Evolutionary conservation across 2,113 vertebrate genomes (phyloP).

Genomic region (Zosterops hypoxanthus): DNA sequence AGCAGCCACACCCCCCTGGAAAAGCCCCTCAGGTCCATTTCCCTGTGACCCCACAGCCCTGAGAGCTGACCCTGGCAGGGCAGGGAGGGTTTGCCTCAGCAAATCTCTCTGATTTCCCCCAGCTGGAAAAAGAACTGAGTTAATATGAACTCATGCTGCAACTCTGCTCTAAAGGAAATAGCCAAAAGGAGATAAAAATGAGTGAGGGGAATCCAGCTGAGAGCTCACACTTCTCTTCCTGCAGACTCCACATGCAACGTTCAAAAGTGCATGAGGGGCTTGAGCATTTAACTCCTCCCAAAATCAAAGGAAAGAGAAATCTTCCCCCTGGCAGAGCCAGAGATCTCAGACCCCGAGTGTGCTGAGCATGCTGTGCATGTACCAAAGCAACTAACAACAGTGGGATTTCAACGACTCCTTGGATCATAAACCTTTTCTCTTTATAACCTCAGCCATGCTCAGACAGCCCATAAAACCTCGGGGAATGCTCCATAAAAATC

Average conservation of each 20-base stretch:
- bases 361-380: neutral
- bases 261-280: neutral
- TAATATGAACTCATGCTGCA: neutral
- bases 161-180: neutral
- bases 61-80: no score
- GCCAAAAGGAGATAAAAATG: neutral
- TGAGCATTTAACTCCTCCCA: neutral
- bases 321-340: neutral
- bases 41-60: neutral
- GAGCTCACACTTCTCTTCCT: neutral
- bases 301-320: neutral
- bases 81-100: neutral
- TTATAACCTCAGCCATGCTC: neutral
- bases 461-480: neutral
- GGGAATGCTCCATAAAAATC: neutral
- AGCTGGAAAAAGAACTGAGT: fast-evolving
- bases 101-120: neutral
- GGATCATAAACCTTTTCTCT: neutral
- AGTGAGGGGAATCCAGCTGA: neutral
- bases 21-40: neutral
- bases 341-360: neutral
- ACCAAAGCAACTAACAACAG: neutral
- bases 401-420: neutral
- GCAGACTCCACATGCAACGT: fast-evolving
- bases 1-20: neutral